A percentile compares a stretch with the other conserved stretches of the same genome.
Conservation (phyloP, 1,140 invertebrate species). For the Scylla paramamosain region DNA sequence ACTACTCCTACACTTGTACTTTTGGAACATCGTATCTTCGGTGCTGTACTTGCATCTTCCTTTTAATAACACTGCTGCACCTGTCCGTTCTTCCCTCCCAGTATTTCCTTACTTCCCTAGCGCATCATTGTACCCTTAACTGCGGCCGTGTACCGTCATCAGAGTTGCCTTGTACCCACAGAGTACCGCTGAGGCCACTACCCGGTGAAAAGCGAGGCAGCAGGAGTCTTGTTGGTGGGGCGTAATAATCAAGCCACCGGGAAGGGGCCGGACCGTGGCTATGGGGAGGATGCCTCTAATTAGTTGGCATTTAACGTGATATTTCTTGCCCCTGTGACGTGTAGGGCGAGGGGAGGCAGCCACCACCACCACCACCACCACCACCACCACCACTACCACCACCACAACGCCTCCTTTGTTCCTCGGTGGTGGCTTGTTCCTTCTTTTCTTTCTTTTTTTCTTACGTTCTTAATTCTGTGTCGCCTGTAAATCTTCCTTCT, state of each 20-base stretch:
- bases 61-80: too few species aligned
- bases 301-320: slow-evolving; percentile 6
- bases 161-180: background rate
- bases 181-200: background rate
- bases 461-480: background rate
- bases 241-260: background rate
- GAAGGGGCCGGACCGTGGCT: background rate
- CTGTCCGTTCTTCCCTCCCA: too few species aligned
- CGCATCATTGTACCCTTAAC: too few species aligned
- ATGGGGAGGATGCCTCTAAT: background rate
- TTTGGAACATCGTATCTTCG: too few species aligned
- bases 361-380: too few species aligned
- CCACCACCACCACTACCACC: too few species aligned
- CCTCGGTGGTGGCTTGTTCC: too few species aligned
- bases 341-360: background rate
- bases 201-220: background rate
- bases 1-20: too few species aligned
- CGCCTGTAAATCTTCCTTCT: background rate
- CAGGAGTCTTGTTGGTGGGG: background rate
- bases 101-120: too few species aligned
- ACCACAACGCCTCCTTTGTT: too few species aligned
- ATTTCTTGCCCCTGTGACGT: background rate
- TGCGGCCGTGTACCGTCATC: background rate
- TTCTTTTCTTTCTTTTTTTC: too few species aligned
- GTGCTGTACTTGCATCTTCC: too few species aligned